These are phyloP conservation scores for Trisateles emortualis DNA, from an alignment of 2,888 invertebrate genomes.

Conservation along the genomic window DNA sequence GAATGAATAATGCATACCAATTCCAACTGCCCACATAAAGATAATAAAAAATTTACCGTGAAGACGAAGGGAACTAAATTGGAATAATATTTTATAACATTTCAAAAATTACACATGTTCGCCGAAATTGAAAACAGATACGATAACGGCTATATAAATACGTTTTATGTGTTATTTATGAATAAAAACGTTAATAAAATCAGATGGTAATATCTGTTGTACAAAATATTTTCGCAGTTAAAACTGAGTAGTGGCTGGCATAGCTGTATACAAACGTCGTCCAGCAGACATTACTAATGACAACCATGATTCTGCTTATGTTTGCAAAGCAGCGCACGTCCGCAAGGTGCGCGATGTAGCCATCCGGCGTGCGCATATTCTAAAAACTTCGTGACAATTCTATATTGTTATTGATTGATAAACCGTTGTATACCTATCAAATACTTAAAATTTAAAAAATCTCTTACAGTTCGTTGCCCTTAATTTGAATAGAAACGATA, in stretches of 20 bases:
- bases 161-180: neutral
- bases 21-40: conserved; percentile 38
- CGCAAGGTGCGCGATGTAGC: conserved; percentile 49
- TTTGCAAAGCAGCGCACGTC: conserved; percentile 63
- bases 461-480: conserved; percentile 32
- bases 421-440: conserved; percentile 40
- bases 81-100: conserved; percentile 20
- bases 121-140: conserved; percentile 5
- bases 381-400: conserved; percentile 54
- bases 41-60: conserved; percentile 34
- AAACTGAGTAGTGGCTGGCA: conserved; percentile 1
- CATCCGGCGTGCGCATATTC: conserved; percentile 63
- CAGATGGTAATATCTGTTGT: too few relatives aligned
- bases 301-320: conserved; percentile 42
- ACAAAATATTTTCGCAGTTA: neutral
- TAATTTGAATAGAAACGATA: conserved; percentile 41
- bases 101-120: conserved; percentile 17
- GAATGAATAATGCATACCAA: conserved; percentile 42
- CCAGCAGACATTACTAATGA: conserved; percentile 42
- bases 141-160: conserved; percentile 1
- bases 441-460: conserved; percentile 24
- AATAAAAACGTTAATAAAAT: neutral
- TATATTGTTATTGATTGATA: conserved; percentile 55
- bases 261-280: conserved; percentile 14
- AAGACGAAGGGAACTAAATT: conserved; percentile 27